These are phyloP conservation scores for Himalopsyche japonica DNA, from an alignment of 2,888 invertebrate genomes.

Conservation along the genomic window DNA sequence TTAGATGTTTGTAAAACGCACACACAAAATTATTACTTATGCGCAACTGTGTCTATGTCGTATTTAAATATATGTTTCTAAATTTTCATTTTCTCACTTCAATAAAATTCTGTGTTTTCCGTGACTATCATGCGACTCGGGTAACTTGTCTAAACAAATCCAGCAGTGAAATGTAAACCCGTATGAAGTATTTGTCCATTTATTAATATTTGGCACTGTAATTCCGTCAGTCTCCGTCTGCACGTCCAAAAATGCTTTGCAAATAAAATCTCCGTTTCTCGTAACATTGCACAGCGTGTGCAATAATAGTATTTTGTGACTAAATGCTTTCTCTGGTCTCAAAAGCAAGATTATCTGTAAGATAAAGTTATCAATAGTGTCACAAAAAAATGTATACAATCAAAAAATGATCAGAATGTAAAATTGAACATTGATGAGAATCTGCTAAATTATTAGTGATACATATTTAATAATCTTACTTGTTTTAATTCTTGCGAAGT, in stretches of 20 bases:
- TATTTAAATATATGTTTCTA: too few relatives aligned
- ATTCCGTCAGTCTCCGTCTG: constrained; percentile 56
- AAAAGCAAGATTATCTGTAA: constrained; percentile 46
- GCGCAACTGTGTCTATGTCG: too few relatives aligned
- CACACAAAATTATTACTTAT: too few relatives aligned
- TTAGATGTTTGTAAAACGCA: too few relatives aligned
- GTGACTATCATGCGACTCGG: constrained; percentile 38
- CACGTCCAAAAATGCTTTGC: constrained; percentile 59
- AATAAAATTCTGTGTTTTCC: constrained; percentile 56
- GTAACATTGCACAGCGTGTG: constrained; percentile 39
- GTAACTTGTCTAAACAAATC: constrained; percentile 53
- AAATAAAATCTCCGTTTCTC: constrained; percentile 43
- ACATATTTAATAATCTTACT: constrained; percentile 48
- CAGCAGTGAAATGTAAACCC: constrained; percentile 65
- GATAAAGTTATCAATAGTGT: not conserved
- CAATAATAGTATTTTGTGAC: constrained; percentile 34
- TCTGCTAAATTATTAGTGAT: too few relatives aligned
- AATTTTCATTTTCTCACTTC: constrained; percentile 48
- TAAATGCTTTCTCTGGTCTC: constrained; percentile 46
- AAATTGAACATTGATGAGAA: too few relatives aligned
- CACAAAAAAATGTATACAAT: too few relatives aligned
- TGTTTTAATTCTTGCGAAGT: constrained; percentile 61
- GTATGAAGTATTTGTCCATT: constrained; percentile 60
- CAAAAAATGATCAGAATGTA: too few relatives aligned
- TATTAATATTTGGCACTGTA: constrained; percentile 57